Percentiles rank a stretch among this genome's conserved stretches.
These are phyloP conservation scores for Geotrypetes seraphini DNA, from an alignment of 2,797 vertebrate species.

Conservation along the genomic window DNA sequence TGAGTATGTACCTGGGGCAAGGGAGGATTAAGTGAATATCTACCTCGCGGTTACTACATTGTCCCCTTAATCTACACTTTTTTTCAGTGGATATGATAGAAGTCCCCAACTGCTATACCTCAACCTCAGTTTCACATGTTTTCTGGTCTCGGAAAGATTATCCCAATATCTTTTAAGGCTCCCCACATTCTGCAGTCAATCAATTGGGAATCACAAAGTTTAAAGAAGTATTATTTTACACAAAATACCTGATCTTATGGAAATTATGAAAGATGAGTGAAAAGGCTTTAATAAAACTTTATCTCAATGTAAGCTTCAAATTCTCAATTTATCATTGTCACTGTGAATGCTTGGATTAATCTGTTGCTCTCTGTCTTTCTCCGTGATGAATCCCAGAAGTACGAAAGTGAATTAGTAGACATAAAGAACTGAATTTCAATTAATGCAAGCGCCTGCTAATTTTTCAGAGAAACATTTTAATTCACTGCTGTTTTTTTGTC, in stretches of 20 bases:
- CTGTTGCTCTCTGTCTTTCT: conserved; percentile 37
- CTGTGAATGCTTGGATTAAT: conserved; percentile 44
- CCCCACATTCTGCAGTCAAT: too few relatives aligned
- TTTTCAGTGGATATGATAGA: too few relatives aligned
- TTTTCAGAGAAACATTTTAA: conserved; percentile 42
- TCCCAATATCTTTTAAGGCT: too few relatives aligned
- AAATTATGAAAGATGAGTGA: conserved; percentile 6
- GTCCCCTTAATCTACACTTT: too few relatives aligned
- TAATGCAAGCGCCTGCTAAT: conserved; percentile 34
- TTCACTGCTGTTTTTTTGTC: conserved; percentile 33
- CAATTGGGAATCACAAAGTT: too few relatives aligned
- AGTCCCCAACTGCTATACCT: too few relatives aligned
- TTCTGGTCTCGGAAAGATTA: too few relatives aligned
- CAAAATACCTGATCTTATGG: not conserved
- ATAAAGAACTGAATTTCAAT: conserved; percentile 42
- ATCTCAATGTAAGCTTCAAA: conserved; percentile 34
- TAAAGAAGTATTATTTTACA: not conserved
- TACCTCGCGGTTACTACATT: too few relatives aligned
- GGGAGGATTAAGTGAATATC: too few relatives aligned
- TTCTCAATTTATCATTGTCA: conserved; percentile 40
- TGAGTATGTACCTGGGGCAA: too few relatives aligned
- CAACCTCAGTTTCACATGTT: too few relatives aligned
- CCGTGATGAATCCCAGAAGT: conserved; percentile 29
- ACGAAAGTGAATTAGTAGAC: conserved; percentile 34
- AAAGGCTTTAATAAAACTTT: conserved; percentile 24